A percentile compares a stretch with the other conserved stretches of the same genome.
These are phyloP conservation scores for Marasmarcha lunaedactyla DNA, from an alignment of 2,888 invertebrate species.

Conservation along the genomic window DNA sequence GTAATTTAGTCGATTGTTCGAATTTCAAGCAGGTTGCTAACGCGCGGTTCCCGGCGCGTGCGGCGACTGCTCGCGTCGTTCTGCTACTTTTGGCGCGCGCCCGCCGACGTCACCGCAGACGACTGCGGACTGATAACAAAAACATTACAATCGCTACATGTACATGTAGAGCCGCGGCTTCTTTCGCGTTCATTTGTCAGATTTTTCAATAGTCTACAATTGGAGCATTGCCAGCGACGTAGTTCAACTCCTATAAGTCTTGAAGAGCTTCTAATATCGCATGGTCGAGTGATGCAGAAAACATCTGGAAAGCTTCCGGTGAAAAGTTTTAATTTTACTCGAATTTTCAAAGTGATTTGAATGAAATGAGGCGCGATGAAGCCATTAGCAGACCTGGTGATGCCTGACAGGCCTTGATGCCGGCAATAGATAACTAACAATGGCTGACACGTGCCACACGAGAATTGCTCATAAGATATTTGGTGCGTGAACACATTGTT, in stretches of 20 bases:
- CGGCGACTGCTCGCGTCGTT: constrained; percentile 33
- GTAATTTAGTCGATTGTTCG: constrained; percentile 25
- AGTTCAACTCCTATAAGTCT: constrained; percentile 23
- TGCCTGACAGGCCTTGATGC: no score
- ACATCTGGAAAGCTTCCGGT: constrained; percentile 12
- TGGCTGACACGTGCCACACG: no score
- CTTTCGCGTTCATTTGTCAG: constrained; percentile 18
- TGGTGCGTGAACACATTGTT: no score
- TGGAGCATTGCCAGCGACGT: constrained; percentile 37
- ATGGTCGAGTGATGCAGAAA: constrained; percentile 31
- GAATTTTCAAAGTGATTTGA: no score
- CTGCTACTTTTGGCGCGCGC: constrained; percentile 39
- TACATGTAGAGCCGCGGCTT: constrained; percentile 17
- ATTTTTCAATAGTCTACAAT: constrained; percentile 35
- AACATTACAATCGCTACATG: constrained; percentile 42
- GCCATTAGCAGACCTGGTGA: no score
- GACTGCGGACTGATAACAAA: constrained; percentile 61
- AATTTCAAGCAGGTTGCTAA: constrained; percentile 15
- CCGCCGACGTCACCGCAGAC: constrained; percentile 43
- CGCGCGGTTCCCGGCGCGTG: constrained; percentile 42
- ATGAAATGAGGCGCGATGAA: no score
- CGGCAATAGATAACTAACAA: no score
- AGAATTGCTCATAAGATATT: no score
- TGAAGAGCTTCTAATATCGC: constrained; percentile 31
- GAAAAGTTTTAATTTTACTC: constrained; percentile 3